Conservation (phyloP, 64 coral and sea anemone species). For the Catalaphyllia jardinei region DNA sequence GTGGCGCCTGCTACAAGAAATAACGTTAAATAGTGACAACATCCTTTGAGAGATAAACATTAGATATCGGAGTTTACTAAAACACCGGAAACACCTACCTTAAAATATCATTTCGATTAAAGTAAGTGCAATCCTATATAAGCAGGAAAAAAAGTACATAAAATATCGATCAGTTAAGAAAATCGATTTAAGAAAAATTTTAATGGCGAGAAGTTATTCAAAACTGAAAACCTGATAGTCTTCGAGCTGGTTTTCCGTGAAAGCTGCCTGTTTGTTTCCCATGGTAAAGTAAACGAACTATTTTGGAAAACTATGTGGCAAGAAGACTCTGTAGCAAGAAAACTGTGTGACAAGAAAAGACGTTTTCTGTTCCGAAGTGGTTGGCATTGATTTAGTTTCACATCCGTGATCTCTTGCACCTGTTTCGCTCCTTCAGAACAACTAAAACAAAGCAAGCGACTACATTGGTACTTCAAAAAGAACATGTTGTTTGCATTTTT, state of each 20-base stretch:
- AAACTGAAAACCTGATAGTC: slow-evolving; percentile 63
- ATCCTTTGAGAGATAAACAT: neutral
- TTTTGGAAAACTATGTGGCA: neutral
- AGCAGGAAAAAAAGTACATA: no score
- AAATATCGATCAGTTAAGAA: neutral
- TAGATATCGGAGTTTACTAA: neutral
- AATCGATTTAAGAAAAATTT: neutral
- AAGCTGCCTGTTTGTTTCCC: slow-evolving; percentile 68
- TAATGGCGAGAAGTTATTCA: neutral
- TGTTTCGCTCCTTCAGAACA: neutral
- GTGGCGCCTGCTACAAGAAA: no score
- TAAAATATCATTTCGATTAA: slow-evolving; percentile 68
- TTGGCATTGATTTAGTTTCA: neutral
- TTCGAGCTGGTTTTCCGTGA: slow-evolving; percentile 72
- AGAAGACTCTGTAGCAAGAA: no score
- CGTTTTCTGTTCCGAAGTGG: neutral
- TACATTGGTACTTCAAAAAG: slow-evolving; percentile 2
- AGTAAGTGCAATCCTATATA: slow-evolving; percentile 84
- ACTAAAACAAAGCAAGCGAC: slow-evolving; percentile 11
- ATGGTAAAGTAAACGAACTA: neutral
- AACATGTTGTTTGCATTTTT: slow-evolving; percentile 26
- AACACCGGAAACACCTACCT: slow-evolving; percentile 38
- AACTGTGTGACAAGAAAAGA: neutral
- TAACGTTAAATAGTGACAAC: no score
- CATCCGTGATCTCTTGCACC: neutral